phyloP scores from a whole-genome alignment of 37 sponge, comb jelly and placozoan species.

The Theonella swinhoei region DNA sequence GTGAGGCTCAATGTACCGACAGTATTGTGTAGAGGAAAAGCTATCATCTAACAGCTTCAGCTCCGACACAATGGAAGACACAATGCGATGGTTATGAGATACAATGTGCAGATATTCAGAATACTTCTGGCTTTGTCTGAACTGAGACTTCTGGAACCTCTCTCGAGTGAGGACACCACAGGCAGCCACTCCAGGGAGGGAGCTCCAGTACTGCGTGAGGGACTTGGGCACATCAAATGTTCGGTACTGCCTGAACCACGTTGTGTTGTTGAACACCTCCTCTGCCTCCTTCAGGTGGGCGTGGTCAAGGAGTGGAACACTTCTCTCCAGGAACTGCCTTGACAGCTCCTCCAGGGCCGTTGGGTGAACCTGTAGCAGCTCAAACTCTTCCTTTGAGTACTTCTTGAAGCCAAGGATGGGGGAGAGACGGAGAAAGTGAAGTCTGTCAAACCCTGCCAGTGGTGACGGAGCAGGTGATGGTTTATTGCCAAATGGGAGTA shows the following conservation, averaged over 20 bases:
- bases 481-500: conserved; percentile 26
- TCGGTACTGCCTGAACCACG: conserved; percentile 63
- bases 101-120: conserved; percentile 53
- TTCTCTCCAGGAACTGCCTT: conserved; percentile 24
- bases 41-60: conserved; percentile 18
- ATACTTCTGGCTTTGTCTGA: conserved; percentile 8
- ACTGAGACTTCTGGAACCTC: conserved; percentile 15
- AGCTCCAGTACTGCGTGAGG: conserved; percentile 19
- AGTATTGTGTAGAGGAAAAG: background rate
- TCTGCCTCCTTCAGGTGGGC: conserved; percentile 20
- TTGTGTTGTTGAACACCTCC: conserved; percentile 7
- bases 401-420: conserved; percentile 44
- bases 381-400: conserved; percentile 9
- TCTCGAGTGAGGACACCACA: conserved; percentile 27
- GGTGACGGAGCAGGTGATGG: background rate
- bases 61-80: conserved; percentile 9
- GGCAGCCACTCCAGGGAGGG: conserved; percentile 58
- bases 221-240: conserved; percentile 12
- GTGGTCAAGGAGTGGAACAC: conserved; percentile 29
- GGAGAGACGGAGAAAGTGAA: conserved; percentile 25
- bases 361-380: conserved; percentile 34
- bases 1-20: conserved; percentile 47
- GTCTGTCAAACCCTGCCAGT: conserved; percentile 3
- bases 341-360: background rate
- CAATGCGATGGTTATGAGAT: conserved; percentile 63